These are phyloP conservation scores for Yoshiicerus persimilis DNA, from an alignment of 1,140 invertebrate genomes.

Conservation along the genomic window DNA sequence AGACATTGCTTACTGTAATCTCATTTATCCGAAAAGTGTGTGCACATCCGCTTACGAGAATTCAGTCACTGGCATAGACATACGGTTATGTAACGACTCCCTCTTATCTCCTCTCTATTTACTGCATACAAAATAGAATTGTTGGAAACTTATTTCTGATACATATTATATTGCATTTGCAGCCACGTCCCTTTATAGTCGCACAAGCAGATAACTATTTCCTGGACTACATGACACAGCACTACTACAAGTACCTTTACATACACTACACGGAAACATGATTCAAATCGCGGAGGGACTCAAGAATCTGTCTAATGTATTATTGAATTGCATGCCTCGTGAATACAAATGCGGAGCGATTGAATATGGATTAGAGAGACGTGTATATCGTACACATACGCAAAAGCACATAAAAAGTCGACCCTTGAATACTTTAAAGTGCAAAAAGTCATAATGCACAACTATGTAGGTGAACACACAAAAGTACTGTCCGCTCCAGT, in stretches of 20 bases:
- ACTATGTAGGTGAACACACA: background rate
- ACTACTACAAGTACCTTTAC: background rate
- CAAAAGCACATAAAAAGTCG: background rate
- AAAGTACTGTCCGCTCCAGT: background rate
- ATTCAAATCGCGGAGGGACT: constrained; percentile 21
- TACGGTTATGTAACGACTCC: background rate
- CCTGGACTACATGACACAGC: background rate
- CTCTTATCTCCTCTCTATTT: background rate
- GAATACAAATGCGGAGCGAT: constrained; percentile 24
- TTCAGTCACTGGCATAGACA: background rate
- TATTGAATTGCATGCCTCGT: constrained; percentile 32
- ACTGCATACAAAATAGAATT: background rate
- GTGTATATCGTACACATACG: background rate
- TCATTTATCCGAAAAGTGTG: background rate
- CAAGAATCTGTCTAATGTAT: constrained; percentile 28
- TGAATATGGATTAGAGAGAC: constrained; percentile 6
- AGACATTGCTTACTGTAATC: background rate
- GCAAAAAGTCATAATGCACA: background rate
- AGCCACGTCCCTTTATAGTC: background rate
- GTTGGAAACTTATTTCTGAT: background rate
- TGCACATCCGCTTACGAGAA: background rate
- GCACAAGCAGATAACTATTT: background rate
- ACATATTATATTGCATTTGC: background rate
- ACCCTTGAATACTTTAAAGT: background rate
- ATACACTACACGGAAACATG: background rate